Evolutionary conservation across 2,113 vertebrate genomes (phyloP).

Genomic region (Tragulus kanchil): DNA sequence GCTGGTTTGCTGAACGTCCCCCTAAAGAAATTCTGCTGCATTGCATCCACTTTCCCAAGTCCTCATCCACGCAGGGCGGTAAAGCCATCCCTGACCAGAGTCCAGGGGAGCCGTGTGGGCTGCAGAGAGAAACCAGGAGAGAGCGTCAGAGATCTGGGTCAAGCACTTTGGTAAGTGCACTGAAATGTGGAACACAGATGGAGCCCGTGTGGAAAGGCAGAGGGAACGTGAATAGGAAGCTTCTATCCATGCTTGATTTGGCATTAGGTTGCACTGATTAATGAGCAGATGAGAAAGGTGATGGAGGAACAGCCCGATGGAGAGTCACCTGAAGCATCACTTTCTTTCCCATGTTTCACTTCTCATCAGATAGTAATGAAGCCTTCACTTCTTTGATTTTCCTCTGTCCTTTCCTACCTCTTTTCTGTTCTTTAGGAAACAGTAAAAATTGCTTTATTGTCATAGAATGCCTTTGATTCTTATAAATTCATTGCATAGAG

Average conservation of each 20-base stretch:
- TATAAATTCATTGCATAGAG: background rate
- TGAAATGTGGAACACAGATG: background rate
- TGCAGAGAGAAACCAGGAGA: background rate
- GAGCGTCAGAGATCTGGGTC: background rate
- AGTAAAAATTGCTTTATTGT: conserved; percentile 4
- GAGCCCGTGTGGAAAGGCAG: background rate
- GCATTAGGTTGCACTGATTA: background rate
- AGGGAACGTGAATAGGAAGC: background rate
- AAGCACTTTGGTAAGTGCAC: background rate
- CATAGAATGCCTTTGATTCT: background rate
- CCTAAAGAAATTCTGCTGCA: background rate
- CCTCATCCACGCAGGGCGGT: background rate
- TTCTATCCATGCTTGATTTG: background rate
- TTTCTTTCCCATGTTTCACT: background rate
- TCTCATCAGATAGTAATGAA: background rate
- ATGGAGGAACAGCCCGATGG: background rate
- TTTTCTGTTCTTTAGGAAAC: conserved; percentile 5
- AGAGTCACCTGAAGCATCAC: background rate
- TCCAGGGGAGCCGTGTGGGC: background rate
- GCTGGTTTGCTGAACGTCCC: background rate
- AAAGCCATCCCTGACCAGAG: background rate
- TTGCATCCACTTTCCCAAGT: background rate
- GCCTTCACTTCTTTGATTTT: background rate
- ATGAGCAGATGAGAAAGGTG: background rate
- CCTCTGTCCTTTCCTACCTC: background rate